Evolutionary conservation across 2,797 vertebrate genomes (phyloP).

Genomic region (Microctenopoma stevenorrisi): DNA sequence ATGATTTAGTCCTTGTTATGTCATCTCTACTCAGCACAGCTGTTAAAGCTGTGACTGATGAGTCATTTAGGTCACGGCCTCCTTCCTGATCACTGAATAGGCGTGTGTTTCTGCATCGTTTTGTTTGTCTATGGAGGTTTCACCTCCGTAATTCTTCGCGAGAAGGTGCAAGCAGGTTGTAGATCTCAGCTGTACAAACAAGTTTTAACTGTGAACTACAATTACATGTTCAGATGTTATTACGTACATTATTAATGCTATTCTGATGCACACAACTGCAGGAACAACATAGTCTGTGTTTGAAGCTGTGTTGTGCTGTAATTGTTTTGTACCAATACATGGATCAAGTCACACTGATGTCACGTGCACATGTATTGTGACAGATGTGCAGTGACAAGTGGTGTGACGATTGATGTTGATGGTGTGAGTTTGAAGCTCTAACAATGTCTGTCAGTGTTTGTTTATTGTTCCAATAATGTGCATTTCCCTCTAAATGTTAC

Average conservation of each 20-base stretch:
- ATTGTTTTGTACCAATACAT: slow-evolving; percentile 41
- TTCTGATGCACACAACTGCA: slow-evolving; percentile 47
- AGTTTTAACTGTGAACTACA: slow-evolving; percentile 56
- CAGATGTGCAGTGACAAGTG: slow-evolving; percentile 37
- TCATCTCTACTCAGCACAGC: slow-evolving; percentile 63
- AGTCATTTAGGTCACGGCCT: slow-evolving; percentile 68
- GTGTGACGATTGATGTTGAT: slow-evolving; percentile 39
- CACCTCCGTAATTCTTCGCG: slow-evolving; percentile 8
- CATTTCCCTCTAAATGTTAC: slow-evolving; percentile 60
- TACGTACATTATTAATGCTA: slow-evolving; percentile 12
- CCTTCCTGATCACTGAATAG: slow-evolving; percentile 52
- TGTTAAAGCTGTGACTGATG: slow-evolving; percentile 59
- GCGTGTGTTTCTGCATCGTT: slow-evolving; percentile 48
- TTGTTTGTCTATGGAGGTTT: slow-evolving; percentile 16
- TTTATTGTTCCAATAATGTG: slow-evolving; percentile 62
- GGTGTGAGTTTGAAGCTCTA: slow-evolving; percentile 48
- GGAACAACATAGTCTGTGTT: slow-evolving; percentile 57
- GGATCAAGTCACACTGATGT: slow-evolving; percentile 35
- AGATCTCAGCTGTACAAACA: slow-evolving; percentile 30
- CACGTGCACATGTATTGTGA: slow-evolving; percentile 40
- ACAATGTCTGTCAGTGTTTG: slow-evolving; percentile 56
- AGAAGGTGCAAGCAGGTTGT: slow-evolving; percentile 29
- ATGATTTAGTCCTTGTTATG: slow-evolving; percentile 63
- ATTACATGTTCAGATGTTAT: slow-evolving; percentile 39
- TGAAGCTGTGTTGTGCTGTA: slow-evolving; percentile 57